Percentiles rank a stretch among this genome's conserved stretches.
phyloP scores from a whole-genome alignment of 2,113 vertebrate species.

The Alectura lathami region DNA sequence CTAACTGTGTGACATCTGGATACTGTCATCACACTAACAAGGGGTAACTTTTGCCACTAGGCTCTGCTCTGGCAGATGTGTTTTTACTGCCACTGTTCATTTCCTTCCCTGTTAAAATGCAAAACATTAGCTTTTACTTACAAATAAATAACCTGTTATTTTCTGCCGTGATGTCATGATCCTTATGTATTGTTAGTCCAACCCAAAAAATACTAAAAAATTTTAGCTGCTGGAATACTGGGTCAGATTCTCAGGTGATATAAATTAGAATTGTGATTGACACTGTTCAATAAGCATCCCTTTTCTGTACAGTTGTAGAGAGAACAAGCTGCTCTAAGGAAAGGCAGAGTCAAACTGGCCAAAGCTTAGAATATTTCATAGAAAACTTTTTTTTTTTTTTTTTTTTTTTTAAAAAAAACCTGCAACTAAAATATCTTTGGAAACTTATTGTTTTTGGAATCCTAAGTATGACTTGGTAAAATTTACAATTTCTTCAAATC shows the following conservation, averaged over 20 bases:
- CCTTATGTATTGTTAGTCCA: background rate
- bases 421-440: background rate
- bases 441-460: background rate
- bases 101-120: constrained; percentile 41
- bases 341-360: background rate
- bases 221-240: background rate
- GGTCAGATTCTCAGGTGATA: background rate
- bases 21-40: constrained; percentile 51
- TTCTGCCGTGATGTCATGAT: background rate
- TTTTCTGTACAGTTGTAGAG: background rate
- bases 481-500: background rate
- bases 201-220: background rate
- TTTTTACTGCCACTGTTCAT: constrained; percentile 44
- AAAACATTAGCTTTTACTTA: constrained; percentile 25
- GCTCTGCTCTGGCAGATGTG: constrained; percentile 45
- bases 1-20: constrained; percentile 66
- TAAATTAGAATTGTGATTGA: background rate
- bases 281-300: background rate
- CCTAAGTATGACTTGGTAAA: background rate
- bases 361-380: background rate
- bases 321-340: background rate
- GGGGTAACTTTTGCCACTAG: constrained; percentile 48
- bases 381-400: background rate
- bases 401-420: background rate
- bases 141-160: background rate